phyloP scores from a whole-genome alignment of 2,797 vertebrate genomes.

The Tarsius wallacei region DNA sequence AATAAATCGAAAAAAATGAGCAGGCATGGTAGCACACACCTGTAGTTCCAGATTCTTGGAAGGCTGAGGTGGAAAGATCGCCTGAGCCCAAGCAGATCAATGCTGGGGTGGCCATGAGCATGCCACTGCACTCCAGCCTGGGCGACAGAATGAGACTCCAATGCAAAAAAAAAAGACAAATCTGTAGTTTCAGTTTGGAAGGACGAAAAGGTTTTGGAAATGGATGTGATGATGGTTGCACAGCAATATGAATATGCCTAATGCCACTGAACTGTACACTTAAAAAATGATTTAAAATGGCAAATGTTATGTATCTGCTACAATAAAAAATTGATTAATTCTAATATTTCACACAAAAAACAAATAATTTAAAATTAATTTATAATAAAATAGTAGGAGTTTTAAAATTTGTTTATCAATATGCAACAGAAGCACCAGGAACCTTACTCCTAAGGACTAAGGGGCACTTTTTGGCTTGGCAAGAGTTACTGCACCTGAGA shows the following conservation, averaged over 20 bases:
- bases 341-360: neutral
- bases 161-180: too few relatives aligned
- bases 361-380: neutral
- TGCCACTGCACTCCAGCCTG: too few relatives aligned
- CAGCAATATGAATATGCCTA: neutral
- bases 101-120: too few relatives aligned
- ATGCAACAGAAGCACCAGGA: neutral
- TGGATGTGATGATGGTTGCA: neutral
- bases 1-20: too few relatives aligned
- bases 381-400: neutral
- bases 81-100: too few relatives aligned
- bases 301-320: neutral
- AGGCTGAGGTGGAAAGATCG: too few relatives aligned
- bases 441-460: neutral
- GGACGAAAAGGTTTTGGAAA: neutral
- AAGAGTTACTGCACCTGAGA: conserved; percentile 25
- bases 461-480: neutral
- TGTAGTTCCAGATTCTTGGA: too few relatives aligned
- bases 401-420: neutral
- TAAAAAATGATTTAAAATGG: neutral
- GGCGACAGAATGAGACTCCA: too few relatives aligned
- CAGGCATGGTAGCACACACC: too few relatives aligned
- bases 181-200: conserved; percentile 2
- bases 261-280: neutral
- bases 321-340: conserved; percentile 5